Conservation (phyloP, 2,888 invertebrate species). For the Gryllus longicercus region DNA sequence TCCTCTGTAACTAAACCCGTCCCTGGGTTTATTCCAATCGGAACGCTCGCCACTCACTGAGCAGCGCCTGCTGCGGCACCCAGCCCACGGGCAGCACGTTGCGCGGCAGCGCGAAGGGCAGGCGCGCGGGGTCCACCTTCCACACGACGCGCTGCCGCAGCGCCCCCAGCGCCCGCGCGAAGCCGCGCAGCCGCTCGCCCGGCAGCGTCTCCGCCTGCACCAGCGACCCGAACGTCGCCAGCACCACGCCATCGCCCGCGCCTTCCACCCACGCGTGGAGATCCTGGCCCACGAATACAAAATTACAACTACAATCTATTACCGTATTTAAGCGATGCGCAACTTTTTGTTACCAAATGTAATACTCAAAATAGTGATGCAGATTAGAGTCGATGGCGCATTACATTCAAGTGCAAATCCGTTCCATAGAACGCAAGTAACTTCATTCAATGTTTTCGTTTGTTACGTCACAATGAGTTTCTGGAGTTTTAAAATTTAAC, state of each 20-base stretch:
- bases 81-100: neutral
- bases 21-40: too few relatives aligned
- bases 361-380: too few relatives aligned
- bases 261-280: neutral
- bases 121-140: neutral
- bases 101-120: neutral
- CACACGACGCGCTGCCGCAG: neutral
- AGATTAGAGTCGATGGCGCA: too few relatives aligned
- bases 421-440: neutral
- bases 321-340: too few relatives aligned
- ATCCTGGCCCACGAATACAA: neutral
- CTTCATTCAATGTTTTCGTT: neutral
- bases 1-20: too few relatives aligned
- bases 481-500: too few relatives aligned
- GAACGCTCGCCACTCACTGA: neutral
- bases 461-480: neutral
- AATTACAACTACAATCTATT: neutral
- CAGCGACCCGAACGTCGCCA: neutral
- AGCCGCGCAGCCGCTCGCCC: neutral
- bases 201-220: neutral
- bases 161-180: neutral
- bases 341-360: too few relatives aligned
- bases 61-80: neutral
- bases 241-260: neutral
- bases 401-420: neutral